Evolutionary conservation across 2,113 vertebrate species (phyloP).

Genomic region (Pampusana beccarii): DNA sequence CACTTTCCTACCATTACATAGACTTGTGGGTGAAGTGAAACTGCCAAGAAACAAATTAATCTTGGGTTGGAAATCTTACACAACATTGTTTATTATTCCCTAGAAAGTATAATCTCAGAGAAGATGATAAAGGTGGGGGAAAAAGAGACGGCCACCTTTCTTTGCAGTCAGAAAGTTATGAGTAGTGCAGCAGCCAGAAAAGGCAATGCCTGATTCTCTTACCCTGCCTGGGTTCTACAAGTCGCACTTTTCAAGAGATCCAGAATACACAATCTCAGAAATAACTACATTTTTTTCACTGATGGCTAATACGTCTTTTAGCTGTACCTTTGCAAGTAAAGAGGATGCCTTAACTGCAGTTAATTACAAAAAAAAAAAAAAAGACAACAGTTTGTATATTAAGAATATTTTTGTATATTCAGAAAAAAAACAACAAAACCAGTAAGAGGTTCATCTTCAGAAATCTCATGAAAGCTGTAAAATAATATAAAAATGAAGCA

Average conservation of each 20-base stretch:
- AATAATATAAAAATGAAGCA: background rate
- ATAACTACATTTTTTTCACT: background rate
- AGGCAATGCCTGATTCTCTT: background rate
- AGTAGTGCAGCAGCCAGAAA: background rate
- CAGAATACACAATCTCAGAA: background rate
- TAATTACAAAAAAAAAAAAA: no score
- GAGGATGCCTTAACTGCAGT: background rate
- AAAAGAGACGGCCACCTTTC: background rate
- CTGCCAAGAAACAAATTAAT: slow-evolving; percentile 12
- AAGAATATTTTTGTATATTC: background rate
- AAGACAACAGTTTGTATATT: background rate
- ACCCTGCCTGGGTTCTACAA: background rate
- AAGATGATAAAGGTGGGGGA: background rate
- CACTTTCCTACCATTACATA: background rate
- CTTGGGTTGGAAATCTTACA: slow-evolving; percentile 1
- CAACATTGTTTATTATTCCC: background rate
- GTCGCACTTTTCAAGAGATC: background rate
- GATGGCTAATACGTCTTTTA: background rate
- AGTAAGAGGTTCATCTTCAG: background rate
- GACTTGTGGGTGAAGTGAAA: background rate
- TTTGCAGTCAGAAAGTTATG: background rate
- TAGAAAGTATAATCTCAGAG: slow-evolving; percentile 3
- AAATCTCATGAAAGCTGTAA: background rate
- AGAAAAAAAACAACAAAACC: background rate
- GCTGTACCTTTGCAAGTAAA: background rate